Conservation (phyloP, 1,140 invertebrate genomes). For the Drusus annulatus region DNA sequence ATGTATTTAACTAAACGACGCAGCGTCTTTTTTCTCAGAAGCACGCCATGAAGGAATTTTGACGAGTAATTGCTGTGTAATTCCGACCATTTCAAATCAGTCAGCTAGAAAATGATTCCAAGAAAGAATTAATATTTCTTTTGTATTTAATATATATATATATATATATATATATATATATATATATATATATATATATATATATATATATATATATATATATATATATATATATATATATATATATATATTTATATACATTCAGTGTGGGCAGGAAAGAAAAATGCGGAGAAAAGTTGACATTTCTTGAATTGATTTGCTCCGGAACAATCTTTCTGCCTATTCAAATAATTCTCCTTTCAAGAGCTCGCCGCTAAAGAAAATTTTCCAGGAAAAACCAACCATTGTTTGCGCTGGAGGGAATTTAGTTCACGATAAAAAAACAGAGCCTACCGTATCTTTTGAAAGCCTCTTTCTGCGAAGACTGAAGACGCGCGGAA, state of each 20-base stretch:
- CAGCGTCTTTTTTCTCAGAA: no score
- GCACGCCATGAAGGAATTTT: no score
- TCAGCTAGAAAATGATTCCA: no score
- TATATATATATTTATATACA: neutral
- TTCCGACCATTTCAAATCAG: no score
- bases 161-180: no score
- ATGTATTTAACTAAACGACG: no score
- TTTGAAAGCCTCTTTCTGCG: slow-evolving; percentile 32
- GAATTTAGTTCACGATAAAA: slow-evolving; percentile 25
- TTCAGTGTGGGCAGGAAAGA: neutral
- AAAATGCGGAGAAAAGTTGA: neutral
- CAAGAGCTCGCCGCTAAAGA: neutral
- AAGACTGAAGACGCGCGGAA: slow-evolving; percentile 8
- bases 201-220: no score
- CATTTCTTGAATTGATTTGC: slow-evolving; percentile 34
- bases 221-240: no score
- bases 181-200: no score
- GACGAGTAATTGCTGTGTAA: no score
- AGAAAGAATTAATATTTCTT: no score
- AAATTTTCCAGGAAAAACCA: slow-evolving; percentile 8
- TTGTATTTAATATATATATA: no score
- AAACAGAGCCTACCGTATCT: slow-evolving; percentile 30
- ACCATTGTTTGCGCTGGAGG: slow-evolving; percentile 19
- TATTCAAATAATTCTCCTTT: slow-evolving; percentile 33
- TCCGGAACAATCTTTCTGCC: slow-evolving; percentile 25